Conservation (phyloP, 2,113 vertebrate species). For the Phycodurus eques region DNA sequence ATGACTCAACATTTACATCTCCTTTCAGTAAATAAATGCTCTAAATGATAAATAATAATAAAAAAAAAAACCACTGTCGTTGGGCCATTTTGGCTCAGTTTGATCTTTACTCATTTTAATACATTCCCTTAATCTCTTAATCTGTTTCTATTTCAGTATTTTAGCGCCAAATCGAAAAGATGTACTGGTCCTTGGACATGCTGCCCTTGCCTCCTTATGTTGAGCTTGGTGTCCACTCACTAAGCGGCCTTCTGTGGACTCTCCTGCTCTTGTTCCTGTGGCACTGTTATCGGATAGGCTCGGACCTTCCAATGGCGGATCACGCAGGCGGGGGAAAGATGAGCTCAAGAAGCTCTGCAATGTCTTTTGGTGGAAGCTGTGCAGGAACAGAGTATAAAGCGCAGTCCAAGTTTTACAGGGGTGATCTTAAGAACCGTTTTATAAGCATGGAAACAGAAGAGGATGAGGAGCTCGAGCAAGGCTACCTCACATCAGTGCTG, state of each 20-base stretch:
- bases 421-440: constrained; percentile 50
- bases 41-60: too few relatives aligned
- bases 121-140: neutral
- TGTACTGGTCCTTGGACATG: constrained; percentile 74
- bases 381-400: constrained; percentile 57
- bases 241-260: constrained; percentile 80
- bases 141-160: constrained; percentile 32
- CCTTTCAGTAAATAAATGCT: neutral
- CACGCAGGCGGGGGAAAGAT: constrained; percentile 56
- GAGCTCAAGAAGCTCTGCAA: constrained; percentile 51
- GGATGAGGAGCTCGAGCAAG: constrained; percentile 66
- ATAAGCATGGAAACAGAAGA: constrained; percentile 69
- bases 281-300: constrained; percentile 86
- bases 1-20: neutral
- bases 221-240: constrained; percentile 73
- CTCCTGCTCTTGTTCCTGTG: constrained; percentile 83
- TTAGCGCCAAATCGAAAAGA: constrained; percentile 42
- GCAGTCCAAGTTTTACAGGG: constrained; percentile 49
- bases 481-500: constrained; percentile 71
- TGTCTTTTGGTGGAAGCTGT: constrained; percentile 58
- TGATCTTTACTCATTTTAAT: neutral
- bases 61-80: neutral
- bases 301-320: constrained; percentile 64
- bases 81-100: neutral
- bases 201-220: constrained; percentile 63